phyloP scores from a whole-genome alignment of 2,888 invertebrate genomes.

The Agrenia bidenticulata region DNA sequence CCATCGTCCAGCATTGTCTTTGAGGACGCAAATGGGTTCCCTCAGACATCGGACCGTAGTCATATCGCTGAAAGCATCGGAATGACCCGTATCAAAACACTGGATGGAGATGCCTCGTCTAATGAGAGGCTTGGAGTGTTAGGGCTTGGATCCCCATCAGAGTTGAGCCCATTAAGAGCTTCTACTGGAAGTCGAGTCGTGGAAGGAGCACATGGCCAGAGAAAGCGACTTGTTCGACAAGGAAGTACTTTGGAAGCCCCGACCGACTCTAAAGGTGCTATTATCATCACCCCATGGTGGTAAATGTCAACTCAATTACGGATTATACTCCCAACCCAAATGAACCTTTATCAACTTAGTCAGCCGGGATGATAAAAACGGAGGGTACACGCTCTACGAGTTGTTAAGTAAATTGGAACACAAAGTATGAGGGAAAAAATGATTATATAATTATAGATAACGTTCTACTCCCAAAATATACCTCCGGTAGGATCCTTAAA shows the following conservation, averaged over 20 bases:
- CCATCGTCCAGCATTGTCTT: conserved; percentile 29
- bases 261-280: conserved; percentile 69
- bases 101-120: background rate
- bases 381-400: background rate
- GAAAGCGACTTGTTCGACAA: conserved; percentile 68
- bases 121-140: background rate
- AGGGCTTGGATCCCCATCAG: conserved; percentile 29
- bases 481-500: too few relatives aligned
- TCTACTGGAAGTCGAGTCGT: background rate
- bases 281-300: conserved; percentile 21
- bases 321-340: background rate
- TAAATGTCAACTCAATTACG: conserved; percentile 22
- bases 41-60: conserved; percentile 10
- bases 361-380: background rate
- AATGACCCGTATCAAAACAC: conserved; percentile 20
- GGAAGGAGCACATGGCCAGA: conserved; percentile 15
- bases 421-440: too few relatives aligned
- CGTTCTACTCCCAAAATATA: too few relatives aligned
- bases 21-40: conserved; percentile 26
- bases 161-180: conserved; percentile 38
- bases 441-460: too few relatives aligned
- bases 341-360: conserved; percentile 5
- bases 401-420: conserved; percentile 8
- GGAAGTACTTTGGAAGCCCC: conserved; percentile 79
- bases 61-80: conserved; percentile 15